These are phyloP conservation scores for Tokudaia tokunoshimensis DNA, from an alignment of 2,797 vertebrate genomes.

Conservation along the genomic window DNA sequence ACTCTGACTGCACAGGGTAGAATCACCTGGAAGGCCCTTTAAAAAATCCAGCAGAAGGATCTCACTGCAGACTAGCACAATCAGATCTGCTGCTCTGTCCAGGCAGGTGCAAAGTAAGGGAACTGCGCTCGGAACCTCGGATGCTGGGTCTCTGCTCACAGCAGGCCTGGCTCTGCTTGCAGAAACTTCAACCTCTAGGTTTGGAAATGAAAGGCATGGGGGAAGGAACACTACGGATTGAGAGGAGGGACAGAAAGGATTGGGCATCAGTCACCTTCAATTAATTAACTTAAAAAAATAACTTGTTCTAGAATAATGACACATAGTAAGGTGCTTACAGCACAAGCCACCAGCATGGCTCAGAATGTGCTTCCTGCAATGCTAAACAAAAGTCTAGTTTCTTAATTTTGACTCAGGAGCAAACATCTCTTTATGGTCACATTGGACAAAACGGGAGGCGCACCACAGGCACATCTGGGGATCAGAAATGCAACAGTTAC, in stretches of 20 bases:
- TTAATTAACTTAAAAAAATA: neutral
- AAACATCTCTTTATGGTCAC: neutral
- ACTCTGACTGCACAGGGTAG: neutral
- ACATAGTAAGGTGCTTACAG: neutral
- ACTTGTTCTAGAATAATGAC: neutral
- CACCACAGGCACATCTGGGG: neutral
- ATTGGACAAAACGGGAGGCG: neutral
- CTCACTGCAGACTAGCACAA: neutral
- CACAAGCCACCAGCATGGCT: neutral
- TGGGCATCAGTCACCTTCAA: neutral
- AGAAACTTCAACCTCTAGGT: neutral
- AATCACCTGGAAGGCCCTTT: neutral
- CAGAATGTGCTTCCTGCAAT: neutral
- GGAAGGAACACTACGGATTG: neutral
- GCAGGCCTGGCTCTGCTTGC: neutral
- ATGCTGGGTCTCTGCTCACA: neutral
- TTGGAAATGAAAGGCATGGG: conserved; percentile 19
- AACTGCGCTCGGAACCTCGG: neutral
- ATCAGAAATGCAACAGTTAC: neutral
- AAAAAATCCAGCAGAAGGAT: neutral
- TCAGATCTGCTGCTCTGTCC: neutral
- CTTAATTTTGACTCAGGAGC: neutral
- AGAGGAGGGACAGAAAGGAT: neutral
- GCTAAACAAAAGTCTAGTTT: neutral
- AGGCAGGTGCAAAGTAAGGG: neutral